phyloP scores from a whole-genome alignment of 2,797 vertebrate species.

The Coccyzus lansbergi region DNA sequence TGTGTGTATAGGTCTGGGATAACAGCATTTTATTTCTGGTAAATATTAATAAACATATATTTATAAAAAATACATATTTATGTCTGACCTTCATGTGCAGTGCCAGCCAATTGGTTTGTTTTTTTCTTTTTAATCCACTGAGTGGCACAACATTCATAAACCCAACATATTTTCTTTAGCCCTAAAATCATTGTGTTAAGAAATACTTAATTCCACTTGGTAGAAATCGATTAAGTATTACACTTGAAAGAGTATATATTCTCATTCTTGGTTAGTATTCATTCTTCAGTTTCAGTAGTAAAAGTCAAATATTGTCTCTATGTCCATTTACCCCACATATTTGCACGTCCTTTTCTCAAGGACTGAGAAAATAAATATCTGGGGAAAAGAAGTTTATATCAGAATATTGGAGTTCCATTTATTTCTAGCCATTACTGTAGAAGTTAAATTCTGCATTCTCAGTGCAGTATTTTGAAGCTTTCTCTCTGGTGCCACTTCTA shows the following conservation, averaged over 20 bases:
- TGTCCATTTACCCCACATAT: not conserved
- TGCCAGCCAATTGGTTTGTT: not conserved
- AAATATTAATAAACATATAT: not conserved
- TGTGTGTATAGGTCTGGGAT: not conserved
- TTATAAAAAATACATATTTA: not conserved
- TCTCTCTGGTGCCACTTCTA: not conserved
- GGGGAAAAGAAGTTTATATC: not conserved
- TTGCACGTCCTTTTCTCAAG: not conserved
- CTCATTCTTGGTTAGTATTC: not conserved
- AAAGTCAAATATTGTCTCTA: not conserved
- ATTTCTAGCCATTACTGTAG: not conserved
- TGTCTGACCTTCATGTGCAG: not conserved
- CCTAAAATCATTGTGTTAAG: not conserved
- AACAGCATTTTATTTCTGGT: not conserved
- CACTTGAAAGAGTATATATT: not conserved
- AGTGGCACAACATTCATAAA: not conserved
- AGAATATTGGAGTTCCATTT: not conserved
- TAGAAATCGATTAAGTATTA: not conserved
- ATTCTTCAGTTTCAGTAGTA: not conserved
- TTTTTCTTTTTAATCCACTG: not conserved
- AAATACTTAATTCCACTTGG: not conserved
- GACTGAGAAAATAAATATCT: not conserved
- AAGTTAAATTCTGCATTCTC: not conserved
- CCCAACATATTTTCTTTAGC: not conserved
- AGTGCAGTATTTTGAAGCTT: not conserved